A percentile compares a stretch with the other conserved stretches of the same genome.
Evolutionary conservation across 2,113 vertebrate species (phyloP).

Genomic region (Lynx canadensis): DNA sequence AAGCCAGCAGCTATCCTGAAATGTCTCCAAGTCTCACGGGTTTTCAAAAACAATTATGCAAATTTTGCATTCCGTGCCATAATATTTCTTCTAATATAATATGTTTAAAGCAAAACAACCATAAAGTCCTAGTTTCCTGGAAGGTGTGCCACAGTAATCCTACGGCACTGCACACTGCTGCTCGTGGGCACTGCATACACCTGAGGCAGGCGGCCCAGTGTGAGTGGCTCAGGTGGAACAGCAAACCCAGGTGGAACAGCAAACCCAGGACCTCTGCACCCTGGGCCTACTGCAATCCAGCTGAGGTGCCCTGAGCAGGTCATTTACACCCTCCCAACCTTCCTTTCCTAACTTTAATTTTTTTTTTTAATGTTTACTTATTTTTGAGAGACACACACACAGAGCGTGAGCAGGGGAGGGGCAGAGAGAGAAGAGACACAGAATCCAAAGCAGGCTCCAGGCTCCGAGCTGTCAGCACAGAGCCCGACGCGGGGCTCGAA

Average conservation of each 20-base stretch:
- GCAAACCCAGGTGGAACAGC: not conserved
- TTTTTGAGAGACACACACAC: too few relatives aligned
- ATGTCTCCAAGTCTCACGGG: not conserved
- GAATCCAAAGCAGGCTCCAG: too few relatives aligned
- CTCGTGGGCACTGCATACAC: rapidly evolving
- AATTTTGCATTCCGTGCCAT: not conserved
- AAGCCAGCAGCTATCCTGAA: not conserved
- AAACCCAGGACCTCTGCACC: not conserved
- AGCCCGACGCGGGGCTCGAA: too few relatives aligned
- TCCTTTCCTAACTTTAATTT: not conserved
- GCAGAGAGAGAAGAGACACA: too few relatives aligned
- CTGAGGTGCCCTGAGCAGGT: not conserved
- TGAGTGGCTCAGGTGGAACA: not conserved
- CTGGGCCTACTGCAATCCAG: not conserved
- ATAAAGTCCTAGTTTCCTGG: not conserved
- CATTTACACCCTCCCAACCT: not conserved
- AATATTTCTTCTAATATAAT: slow-evolving; percentile 19
- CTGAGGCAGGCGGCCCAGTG: rapidly evolving
- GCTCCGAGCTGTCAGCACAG: too few relatives aligned
- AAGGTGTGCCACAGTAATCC: not conserved
- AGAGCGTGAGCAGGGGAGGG: too few relatives aligned
- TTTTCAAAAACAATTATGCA: slow-evolving; percentile 28
- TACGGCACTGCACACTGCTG: rapidly evolving
- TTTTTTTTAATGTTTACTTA: too few relatives aligned
- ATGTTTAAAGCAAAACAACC: not conserved